Evolutionary conservation across 2,113 vertebrate genomes (phyloP), one percentile per base, ranked within the genome.

Genomic region (Atlantisia rogersi): DNA sequence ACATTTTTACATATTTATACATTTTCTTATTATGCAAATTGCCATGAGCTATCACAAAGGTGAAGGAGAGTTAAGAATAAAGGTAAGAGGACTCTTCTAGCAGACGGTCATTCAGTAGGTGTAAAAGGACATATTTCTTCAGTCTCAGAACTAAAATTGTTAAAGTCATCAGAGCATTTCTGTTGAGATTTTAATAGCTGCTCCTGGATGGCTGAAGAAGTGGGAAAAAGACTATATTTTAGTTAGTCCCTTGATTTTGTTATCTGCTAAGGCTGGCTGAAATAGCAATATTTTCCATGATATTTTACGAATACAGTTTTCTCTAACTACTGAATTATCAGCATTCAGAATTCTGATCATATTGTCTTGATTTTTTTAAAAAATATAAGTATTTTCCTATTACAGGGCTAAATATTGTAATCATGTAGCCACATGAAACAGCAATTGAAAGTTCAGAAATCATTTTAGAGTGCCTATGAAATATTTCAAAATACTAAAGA

Each of bases 1-100:
- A 94, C 81, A 94, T 95, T 97, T 96, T 97, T 97, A 97, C 94
- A 97, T 97, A 96, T 95, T 96, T 95, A 93, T 95, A 90, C 70
- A 94, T 96, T 96, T 96, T 93, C 80, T 73, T 96, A 97, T 97
- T 96, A 97, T 91, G 92, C 82, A 96, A 91, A 96, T 97, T 83
- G 96, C 63, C 75, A 88, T 67, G 53, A 87, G 87, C 80, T 96
- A 94, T 97, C 82, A 77, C 91, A 92, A 35, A 96, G 82, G 95
- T 97, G 95, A 93, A 97, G 96, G 97, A 94, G 76, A 97, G 31
- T 90, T 88, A 96, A 93, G 64, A 97, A 93, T 74, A 92, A 92
- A 95, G 88, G 95, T 91, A 95, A 93, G 68, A 92, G 68, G 48
- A 96, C 60, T 86, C 52, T 86, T 92, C 63, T 82, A 80, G 52